Base-by-base conservation (phyloP, 2,113 vertebrate genomes). In the Stigmatopora nigra region DNA sequence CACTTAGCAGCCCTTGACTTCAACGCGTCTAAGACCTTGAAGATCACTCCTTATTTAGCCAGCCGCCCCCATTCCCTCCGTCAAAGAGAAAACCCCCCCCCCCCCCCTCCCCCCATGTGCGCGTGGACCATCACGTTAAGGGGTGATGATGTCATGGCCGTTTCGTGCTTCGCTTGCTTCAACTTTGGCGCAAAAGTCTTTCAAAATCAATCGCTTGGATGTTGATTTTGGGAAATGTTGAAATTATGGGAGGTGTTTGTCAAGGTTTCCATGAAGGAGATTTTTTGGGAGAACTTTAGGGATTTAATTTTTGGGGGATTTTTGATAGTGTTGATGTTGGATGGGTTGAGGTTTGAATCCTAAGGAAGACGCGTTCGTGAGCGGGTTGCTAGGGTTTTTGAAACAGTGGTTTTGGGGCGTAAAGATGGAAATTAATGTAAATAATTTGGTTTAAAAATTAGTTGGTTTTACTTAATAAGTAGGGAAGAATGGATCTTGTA, bases 1-100 rank as follows among this genome's bases (percentile, higher is more conserved):
- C 84, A 88, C 72, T 91, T 87, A 88, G 62, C 46, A 47, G 67
- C 76, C 20, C 45, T 13, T 3, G n/a, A 10, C 12, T 3, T 8
- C 15, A 49, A 20, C 7, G 60, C 13, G 19, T 7, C n/a, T 31
- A 31, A n/a, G 15, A 48, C 22, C 22, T 31, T n/a, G 15, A 45
- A 61, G 38, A 61, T 22, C 59, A 15, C 19, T 20, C 58, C 58
- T 60, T 60, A 60, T 61, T 61, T 45, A 45, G 59, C 59, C 38
- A 20, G 16, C 44, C 58, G 19, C 14, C 52, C 52, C 52, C 3
- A 20, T 10, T 53, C 11, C 20, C 10, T 15, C 53, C 14, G 25
- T 6, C 5, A 14, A 31, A 14, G 7, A 56, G 25, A 14, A 25
- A 4, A 1, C n/a, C 48, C 48, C 15, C 15, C 48, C 11, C 48